Conservation (phyloP, 1,140 invertebrate genomes). For the Cherax destructor region DNA sequence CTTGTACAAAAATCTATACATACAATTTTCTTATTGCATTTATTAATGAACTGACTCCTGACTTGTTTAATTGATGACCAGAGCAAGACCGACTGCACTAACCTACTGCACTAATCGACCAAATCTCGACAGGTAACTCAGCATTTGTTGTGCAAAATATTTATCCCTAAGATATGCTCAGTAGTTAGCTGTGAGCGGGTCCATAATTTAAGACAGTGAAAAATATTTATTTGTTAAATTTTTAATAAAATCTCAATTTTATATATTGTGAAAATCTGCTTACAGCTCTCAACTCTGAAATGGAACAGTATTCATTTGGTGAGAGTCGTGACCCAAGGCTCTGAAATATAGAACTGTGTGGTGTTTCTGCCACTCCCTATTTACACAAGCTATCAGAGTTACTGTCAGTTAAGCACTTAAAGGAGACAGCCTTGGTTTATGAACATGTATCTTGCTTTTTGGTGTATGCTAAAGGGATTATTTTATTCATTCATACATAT, state of each 20-base stretch:
- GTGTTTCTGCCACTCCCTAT: not conserved
- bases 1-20: constrained; percentile 27
- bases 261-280: constrained; percentile 45
- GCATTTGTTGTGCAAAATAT: constrained; percentile 28
- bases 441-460: constrained; percentile 20
- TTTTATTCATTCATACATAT: not conserved
- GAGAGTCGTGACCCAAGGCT: constrained; percentile 59
- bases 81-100: constrained; percentile 56
- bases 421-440: constrained; percentile 44
- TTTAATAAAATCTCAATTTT: not conserved
- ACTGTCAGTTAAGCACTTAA: not conserved
- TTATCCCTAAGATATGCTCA: not conserved
- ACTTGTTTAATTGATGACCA: constrained; percentile 60
- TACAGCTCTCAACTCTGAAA: constrained; percentile 44
- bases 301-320: constrained; percentile 16
- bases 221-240: not conserved
- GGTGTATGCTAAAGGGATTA: constrained; percentile 8
- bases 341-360: constrained; percentile 2
- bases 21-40: not conserved
- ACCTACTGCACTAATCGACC: constrained; percentile 50
- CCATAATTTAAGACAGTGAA: constrained; percentile 19
- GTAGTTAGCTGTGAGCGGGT: constrained; percentile 54
- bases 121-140: constrained; percentile 55
- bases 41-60: constrained; percentile 31
- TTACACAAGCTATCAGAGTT: not conserved